Conservation (phyloP, 2,113 vertebrate genomes). For the Phylloscopus trochilus region DNA sequence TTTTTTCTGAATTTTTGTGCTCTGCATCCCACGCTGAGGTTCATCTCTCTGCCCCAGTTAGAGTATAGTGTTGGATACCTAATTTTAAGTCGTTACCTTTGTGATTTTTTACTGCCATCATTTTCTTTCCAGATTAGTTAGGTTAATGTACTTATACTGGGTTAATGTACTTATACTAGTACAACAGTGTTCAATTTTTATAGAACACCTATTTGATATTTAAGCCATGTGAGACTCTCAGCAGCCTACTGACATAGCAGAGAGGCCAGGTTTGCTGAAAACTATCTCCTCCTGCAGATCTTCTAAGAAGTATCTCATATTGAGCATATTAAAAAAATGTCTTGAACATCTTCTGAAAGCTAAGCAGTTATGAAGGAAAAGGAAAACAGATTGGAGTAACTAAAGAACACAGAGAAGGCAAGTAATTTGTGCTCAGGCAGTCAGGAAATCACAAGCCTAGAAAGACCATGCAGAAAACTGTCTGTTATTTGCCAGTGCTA, state of each 20-base stretch:
- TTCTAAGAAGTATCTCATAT: not conserved
- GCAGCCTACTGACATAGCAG: not conserved
- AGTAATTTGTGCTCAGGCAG: not conserved
- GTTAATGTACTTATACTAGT: not conserved
- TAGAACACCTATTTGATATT: not conserved
- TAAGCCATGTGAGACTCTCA: not conserved
- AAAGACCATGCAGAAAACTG: conserved; percentile 31
- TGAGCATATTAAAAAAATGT: not conserved
- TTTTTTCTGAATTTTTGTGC: not conserved
- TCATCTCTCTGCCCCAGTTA: not conserved
- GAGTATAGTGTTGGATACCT: not conserved
- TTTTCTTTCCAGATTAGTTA: not conserved
- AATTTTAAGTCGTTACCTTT: not conserved
- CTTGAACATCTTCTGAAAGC: conserved; percentile 1
- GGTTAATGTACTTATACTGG: not conserved
- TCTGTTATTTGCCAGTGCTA: conserved; percentile 24
- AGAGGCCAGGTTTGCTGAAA: not conserved
- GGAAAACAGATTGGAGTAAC: conserved; percentile 4
- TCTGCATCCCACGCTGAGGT: not conserved
- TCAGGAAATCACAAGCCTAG: conserved; percentile 43
- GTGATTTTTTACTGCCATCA: not conserved
- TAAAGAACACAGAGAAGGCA: conserved; percentile 6
- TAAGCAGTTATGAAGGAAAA: not conserved
- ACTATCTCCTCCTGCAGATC: not conserved
- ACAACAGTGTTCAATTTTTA: not conserved